Percentiles rank a stretch among this genome's conserved stretches.
Evolutionary conservation across 2,888 invertebrate species (phyloP).

Genomic region (Zygothrica quintamaculata): DNA sequence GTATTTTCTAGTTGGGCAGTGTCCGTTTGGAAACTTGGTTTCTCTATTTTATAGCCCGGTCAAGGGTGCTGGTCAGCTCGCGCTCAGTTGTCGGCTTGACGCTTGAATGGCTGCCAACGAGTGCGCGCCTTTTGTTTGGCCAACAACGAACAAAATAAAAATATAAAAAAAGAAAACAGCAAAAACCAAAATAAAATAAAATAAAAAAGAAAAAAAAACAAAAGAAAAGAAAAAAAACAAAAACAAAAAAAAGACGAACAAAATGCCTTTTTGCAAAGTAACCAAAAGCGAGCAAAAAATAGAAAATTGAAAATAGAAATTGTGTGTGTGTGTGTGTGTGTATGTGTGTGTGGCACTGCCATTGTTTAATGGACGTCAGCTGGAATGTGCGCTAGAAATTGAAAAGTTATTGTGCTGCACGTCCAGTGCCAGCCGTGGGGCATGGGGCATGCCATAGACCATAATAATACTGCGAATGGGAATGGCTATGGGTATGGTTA

Average conservation of each 20-base stretch:
- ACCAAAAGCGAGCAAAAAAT: conserved; percentile 69
- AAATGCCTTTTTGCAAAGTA: conserved; percentile 75
- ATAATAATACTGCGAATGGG: too few relatives aligned
- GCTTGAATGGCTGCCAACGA: conserved; percentile 78
- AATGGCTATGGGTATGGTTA: neutral
- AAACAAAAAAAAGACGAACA: conserved; percentile 39
- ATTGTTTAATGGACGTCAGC: conserved; percentile 80
- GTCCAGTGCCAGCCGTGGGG: conserved; percentile 44
- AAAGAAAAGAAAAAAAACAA: conserved; percentile 27
- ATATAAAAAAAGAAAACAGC: conserved; percentile 17
- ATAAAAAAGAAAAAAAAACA: conserved; percentile 39
- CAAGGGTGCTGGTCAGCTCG: conserved; percentile 73
- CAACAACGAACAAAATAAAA: conserved; percentile 34
- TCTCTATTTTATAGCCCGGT: conserved; percentile 72
- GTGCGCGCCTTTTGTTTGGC: conserved; percentile 74
- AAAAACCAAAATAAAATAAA: conserved; percentile 19
- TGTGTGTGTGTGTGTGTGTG: conserved; percentile 21
- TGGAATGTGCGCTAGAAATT: conserved; percentile 79
- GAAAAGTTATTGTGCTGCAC: conserved; percentile 76
- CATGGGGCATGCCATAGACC: neutral
- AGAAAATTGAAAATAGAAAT: conserved; percentile 72
- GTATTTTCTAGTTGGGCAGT: neutral
- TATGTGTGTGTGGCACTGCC: conserved; percentile 49
- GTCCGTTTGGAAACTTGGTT: conserved; percentile 20
- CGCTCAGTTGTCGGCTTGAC: conserved; percentile 68